Percentiles rank a stretch among this genome's conserved stretches.
These are phyloP conservation scores for Phycodurus eques DNA, from an alignment of 2,113 vertebrate genomes.

Conservation along the genomic window DNA sequence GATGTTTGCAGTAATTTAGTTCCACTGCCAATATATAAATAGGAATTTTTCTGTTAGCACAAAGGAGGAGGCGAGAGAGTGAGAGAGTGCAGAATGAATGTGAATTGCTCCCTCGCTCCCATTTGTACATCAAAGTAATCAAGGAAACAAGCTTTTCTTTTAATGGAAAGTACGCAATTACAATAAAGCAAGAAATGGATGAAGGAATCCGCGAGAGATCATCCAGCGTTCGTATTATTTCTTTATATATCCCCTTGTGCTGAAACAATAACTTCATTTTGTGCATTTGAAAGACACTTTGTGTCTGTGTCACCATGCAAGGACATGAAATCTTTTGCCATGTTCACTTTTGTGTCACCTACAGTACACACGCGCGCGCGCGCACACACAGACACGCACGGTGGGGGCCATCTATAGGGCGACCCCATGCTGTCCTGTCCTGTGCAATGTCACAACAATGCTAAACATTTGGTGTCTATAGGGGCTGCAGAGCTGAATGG, in stretches of 20 bases:
- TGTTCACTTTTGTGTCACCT: not conserved
- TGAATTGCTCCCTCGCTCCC: conserved; percentile 75
- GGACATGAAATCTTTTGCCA: not conserved
- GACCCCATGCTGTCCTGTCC: conserved; percentile 65
- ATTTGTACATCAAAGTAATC: conserved; percentile 81
- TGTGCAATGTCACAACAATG: conserved; percentile 73
- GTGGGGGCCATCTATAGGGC: conserved; percentile 52
- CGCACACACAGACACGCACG: conserved; percentile 17
- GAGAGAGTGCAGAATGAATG: conserved; percentile 74
- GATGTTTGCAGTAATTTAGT: conserved; percentile 78
- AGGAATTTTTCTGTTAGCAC: conserved; percentile 77
- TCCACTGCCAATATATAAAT: conserved; percentile 78
- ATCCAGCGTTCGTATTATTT: conserved; percentile 39
- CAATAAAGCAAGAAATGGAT: conserved; percentile 68
- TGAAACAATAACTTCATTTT: conserved; percentile 31
- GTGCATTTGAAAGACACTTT: conserved; percentile 30
- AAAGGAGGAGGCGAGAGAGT: conserved; percentile 54
- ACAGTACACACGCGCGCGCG: conserved; percentile 5
- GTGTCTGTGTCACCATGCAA: not conserved
- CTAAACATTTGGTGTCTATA: conserved; percentile 72
- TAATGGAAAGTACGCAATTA: conserved; percentile 79
- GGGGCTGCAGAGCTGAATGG: conserved; percentile 68
- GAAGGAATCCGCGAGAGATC: conserved; percentile 18
- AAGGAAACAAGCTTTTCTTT: conserved; percentile 78
- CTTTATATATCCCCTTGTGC: conserved; percentile 32